Percentiles rank a stretch among this genome's conserved stretches.
Evolutionary conservation across 2,113 vertebrate genomes (phyloP).

Genomic region (Echinops telfairi): DNA sequence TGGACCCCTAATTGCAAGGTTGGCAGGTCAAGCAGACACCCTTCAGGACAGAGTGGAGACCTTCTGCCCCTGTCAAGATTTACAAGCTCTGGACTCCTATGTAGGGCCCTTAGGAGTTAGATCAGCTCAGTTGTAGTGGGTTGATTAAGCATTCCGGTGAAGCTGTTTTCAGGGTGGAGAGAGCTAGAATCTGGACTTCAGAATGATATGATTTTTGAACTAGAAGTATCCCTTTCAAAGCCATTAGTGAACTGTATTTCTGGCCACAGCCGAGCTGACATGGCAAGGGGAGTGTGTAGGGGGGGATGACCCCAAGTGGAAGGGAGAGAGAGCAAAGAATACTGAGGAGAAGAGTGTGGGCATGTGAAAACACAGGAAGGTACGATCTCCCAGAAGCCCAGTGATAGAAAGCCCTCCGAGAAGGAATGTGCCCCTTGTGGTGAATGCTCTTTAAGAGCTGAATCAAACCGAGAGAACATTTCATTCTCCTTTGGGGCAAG

Average conservation of each 20-base stretch:
- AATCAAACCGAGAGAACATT: background rate
- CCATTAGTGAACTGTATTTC: background rate
- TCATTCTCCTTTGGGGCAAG: constrained; percentile 39
- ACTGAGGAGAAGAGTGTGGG: background rate
- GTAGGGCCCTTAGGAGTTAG: too few relatives aligned
- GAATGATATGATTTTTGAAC: background rate
- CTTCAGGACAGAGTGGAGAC: too few relatives aligned
- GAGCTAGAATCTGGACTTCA: background rate
- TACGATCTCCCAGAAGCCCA: background rate
- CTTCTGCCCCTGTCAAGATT: too few relatives aligned
- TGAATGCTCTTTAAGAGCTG: background rate
- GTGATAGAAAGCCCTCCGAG: background rate
- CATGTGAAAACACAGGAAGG: background rate
- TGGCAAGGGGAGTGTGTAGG: background rate
- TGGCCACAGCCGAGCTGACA: background rate
- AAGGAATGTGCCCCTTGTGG: background rate
- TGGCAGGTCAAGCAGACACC: too few relatives aligned
- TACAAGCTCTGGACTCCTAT: too few relatives aligned
- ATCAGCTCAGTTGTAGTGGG: too few relatives aligned
- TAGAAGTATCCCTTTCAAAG: fast-evolving
- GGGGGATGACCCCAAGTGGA: fast-evolving
- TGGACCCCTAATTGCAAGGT: too few relatives aligned
- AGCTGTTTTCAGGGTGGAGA: background rate
- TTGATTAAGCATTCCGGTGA: too few relatives aligned
- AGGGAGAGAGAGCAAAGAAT: background rate